Evolutionary conservation across 2,888 invertebrate species (phyloP).

Genomic region (Nomada goodeniana): DNA sequence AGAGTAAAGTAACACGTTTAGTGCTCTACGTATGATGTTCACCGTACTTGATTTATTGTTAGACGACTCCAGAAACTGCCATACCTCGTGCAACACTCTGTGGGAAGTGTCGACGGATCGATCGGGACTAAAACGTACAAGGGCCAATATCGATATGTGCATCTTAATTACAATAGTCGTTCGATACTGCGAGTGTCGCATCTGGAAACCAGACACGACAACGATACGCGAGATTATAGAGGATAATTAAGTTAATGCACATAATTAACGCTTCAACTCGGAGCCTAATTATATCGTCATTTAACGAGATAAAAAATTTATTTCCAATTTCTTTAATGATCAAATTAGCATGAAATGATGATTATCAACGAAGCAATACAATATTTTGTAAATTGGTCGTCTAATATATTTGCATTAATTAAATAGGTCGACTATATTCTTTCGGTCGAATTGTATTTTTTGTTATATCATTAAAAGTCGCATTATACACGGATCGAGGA

Average conservation of each 20-base stretch:
- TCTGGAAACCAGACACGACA: conserved; percentile 61
- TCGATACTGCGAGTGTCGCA: conserved; percentile 47
- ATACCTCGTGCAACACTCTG: conserved; percentile 3
- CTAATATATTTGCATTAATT: too few species aligned
- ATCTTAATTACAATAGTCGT: conserved; percentile 57
- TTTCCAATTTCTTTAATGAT: too few species aligned
- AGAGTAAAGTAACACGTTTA: conserved; percentile 14
- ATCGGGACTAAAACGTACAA: conserved; percentile 22
- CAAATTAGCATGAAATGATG: too few species aligned
- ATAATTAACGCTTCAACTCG: conserved; percentile 30
- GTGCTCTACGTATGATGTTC: conserved; percentile 3
- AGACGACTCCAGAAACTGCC: conserved; percentile 21
- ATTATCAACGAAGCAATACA: too few species aligned
- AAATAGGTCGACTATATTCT: too few species aligned
- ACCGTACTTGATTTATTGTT: conserved; percentile 35
- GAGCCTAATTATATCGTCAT: neutral
- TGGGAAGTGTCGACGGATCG: conserved; percentile 41
- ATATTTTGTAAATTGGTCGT: too few species aligned
- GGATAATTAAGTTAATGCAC: conserved; percentile 29
- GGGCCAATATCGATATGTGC: conserved; percentile 48
- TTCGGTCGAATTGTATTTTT: too few species aligned
- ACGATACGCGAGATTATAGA: conserved; percentile 30
- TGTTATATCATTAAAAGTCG: too few species aligned
- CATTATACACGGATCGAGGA: too few species aligned
- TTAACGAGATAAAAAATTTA: neutral